Percentiles rank a stretch among this genome's conserved stretches.
These are phyloP conservation scores for Andrena chrysosceles DNA, from an alignment of 2,888 invertebrate genomes.

Conservation along the genomic window DNA sequence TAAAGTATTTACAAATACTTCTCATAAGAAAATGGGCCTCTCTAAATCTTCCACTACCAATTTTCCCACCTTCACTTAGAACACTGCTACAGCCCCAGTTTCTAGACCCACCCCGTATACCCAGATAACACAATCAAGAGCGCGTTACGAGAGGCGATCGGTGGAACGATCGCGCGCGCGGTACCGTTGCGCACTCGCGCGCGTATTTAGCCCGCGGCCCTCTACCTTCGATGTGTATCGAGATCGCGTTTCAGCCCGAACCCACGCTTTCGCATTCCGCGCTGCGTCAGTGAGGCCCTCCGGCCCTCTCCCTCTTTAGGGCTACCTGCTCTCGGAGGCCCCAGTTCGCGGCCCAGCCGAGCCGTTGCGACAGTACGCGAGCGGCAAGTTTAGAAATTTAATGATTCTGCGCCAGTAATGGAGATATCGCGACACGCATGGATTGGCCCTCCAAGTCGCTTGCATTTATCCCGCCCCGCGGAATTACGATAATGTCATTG, in stretches of 20 bases:
- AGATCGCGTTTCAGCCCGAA: slow-evolving; percentile 72
- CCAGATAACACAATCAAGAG: slow-evolving; percentile 51
- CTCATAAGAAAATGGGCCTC: no score
- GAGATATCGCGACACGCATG: slow-evolving; percentile 43
- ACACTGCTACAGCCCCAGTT: not conserved
- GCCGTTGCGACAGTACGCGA: slow-evolving; percentile 44
- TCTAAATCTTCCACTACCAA: no score
- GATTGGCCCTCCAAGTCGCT: slow-evolving; percentile 16
- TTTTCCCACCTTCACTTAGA: not conserved
- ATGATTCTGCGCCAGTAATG: slow-evolving; percentile 13
- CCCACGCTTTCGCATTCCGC: slow-evolving; percentile 76
- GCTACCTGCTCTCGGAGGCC: slow-evolving; percentile 56
- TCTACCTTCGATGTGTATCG: slow-evolving; percentile 58
- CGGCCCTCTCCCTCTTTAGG: slow-evolving; percentile 48
- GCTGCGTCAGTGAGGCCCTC: slow-evolving; percentile 45
- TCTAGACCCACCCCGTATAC: not conserved
- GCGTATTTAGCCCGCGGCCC: slow-evolving; percentile 53
- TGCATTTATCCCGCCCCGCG: not conserved
- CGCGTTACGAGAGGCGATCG: slow-evolving; percentile 61
- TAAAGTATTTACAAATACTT: no score
- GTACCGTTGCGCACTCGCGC: slow-evolving; percentile 67
- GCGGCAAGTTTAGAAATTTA: slow-evolving; percentile 35
- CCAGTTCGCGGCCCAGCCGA: slow-evolving; percentile 18
- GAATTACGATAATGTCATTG: slow-evolving; percentile 45
- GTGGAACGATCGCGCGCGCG: slow-evolving; percentile 47